Conservation (phyloP, 1,140 invertebrate genomes). For the Drusus annulatus region DNA sequence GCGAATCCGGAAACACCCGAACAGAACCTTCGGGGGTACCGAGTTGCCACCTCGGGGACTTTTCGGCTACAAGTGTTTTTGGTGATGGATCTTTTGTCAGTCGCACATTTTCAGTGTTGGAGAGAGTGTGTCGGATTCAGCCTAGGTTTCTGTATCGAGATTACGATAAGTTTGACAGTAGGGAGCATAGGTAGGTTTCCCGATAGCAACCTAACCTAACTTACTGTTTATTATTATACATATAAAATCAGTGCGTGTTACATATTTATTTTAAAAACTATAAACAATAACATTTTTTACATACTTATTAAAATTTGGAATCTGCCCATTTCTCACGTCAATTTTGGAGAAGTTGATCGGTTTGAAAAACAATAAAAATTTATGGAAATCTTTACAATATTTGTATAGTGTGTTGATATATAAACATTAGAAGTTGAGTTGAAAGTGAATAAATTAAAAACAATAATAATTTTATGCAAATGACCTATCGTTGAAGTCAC, state of each 20-base stretch:
- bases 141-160: not conserved
- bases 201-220: not conserved
- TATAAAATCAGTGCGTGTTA: slow-evolving; percentile 7
- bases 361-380: not conserved
- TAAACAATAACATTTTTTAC: not conserved
- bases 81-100: slow-evolving; percentile 52
- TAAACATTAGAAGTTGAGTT: slow-evolving; percentile 3
- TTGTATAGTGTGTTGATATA: not conserved
- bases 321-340: no score
- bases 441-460: not conserved
- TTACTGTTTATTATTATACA: not conserved
- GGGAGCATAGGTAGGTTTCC: not conserved
- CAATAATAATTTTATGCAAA: slow-evolving; percentile 36
- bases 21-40: not conserved
- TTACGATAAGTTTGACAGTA: slow-evolving; percentile 18
- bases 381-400: not conserved
- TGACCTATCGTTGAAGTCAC: slow-evolving; percentile 48
- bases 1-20: slow-evolving; percentile 29
- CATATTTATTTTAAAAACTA: no score
- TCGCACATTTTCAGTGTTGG: slow-evolving; percentile 51
- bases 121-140: slow-evolving; percentile 25
- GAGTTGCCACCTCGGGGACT: slow-evolving; percentile 16
- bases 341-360: no score
- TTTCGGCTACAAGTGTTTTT: slow-evolving; percentile 52
- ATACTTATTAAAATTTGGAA: not conserved